Evolutionary conservation across 2,113 vertebrate species (phyloP).

Genomic region (Polypterus bichir): DNA sequence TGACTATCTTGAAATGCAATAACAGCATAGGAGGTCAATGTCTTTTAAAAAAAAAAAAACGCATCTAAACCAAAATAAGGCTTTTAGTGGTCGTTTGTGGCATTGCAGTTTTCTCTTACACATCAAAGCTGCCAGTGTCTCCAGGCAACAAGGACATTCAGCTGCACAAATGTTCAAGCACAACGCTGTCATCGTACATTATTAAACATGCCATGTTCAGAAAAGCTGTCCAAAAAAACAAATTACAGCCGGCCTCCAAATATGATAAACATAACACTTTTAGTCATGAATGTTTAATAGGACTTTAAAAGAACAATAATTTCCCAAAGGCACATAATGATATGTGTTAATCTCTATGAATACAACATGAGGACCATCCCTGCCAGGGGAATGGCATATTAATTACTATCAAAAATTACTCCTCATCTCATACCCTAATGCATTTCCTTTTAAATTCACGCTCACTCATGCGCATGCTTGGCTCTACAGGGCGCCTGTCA

Average conservation of each 20-base stretch:
- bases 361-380: conserved; percentile 51
- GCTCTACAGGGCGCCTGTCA: no score
- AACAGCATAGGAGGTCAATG: not conserved
- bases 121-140: no score
- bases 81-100: no score
- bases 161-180: no score
- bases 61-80: no score
- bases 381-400: conserved; percentile 40
- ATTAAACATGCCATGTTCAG: not conserved
- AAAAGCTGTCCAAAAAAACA: conserved; percentile 35
- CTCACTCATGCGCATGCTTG: no score
- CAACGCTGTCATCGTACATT: not conserved
- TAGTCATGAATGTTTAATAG: conserved; percentile 53
- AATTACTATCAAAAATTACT: conserved; percentile 51
- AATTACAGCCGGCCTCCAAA: conserved; percentile 28
- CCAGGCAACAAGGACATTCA: no score
- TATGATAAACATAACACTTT: not conserved
- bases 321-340: conserved; percentile 43
- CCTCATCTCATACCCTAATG: no score
- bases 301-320: conserved; percentile 24
- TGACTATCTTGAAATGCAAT: no score
- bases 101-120: no score
- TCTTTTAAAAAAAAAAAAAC: no score
- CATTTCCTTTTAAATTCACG: no score
- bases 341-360: conserved; percentile 62